Evolutionary conservation across 1,140 invertebrate genomes (phyloP), one percentile per base, ranked within the genome.

Genomic region (Dinoponera quadriceps): DNA sequence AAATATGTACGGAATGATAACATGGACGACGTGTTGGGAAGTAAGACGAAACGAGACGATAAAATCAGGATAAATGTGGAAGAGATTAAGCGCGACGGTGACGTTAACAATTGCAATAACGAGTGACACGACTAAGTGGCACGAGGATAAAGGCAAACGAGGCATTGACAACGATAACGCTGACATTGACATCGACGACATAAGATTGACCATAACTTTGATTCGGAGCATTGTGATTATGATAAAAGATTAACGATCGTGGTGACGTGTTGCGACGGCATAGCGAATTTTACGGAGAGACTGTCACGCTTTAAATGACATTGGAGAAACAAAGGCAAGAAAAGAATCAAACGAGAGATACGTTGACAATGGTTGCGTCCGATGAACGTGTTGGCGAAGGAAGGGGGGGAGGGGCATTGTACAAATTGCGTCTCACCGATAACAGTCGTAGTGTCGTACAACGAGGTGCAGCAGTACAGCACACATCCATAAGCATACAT

Each of bases 301-400:
- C 13, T 3, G 25, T 57, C 18, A 16, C 66, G 38, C 4, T 44
- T 48, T 16, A 22, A 55, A 69, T 25, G 29, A 57, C 7, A 7
- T 68, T 60, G 20, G 27, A 49, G 33, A 55, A 14, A 7, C 16
- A 20, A 84, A 51, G 18, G 22, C 38, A 27, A 11, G 14, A 72
- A 65, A 22, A 13, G n/a, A 14, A 82, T 48, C 13, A 11, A 33
- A 82, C 4, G 20, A 74, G 49, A 18, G 65, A 73, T 74, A 86
- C 59, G 80, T 14, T 87, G 86, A 87, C 86, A 87, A 87, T 86
- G 86, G 85, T 68, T 27, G 57, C 59, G 38, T 54, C 29, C 48
- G 49, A 14, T 29, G 33, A 69, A 5, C n/a, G 49, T 78, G 3
- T 44, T 44, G 38, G 7, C 4, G 38, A 33, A 33, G 33, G 33